A percentile compares a stretch with the other conserved stretches of the same genome.
phyloP scores from a whole-genome alignment of 2,888 invertebrate genomes.

The Xestia xanthographa region DNA sequence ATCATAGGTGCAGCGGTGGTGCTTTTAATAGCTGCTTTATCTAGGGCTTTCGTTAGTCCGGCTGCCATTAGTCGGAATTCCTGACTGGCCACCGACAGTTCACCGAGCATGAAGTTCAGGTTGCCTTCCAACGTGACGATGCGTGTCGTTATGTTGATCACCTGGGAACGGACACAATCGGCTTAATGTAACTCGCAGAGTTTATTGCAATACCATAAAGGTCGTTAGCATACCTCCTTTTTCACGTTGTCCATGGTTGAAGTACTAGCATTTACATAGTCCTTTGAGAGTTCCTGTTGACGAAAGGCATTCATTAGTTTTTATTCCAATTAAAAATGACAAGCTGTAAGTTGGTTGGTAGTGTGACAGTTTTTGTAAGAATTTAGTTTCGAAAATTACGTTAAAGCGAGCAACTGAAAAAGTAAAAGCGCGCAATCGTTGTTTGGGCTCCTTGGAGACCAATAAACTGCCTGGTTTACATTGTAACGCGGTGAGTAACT shows the following conservation, averaged over 20 bases:
- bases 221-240: conserved; percentile 90
- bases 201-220: conserved; percentile 25
- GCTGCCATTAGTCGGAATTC: conserved; percentile 96
- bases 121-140: conserved; percentile 95
- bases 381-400: conserved; percentile 6
- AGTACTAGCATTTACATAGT: conserved; percentile 95
- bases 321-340: conserved; percentile 38
- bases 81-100: conserved; percentile 94
- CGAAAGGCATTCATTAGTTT: conserved; percentile 38
- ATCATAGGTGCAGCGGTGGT: conserved; percentile 88
- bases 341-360: conserved; percentile 18
- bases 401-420: conserved; percentile 5
- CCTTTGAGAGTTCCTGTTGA: conserved; percentile 93
- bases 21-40: conserved; percentile 92
- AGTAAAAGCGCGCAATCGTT: neutral
- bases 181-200: conserved; percentile 46
- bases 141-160: conserved; percentile 93
- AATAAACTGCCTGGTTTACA: conserved; percentile 30
- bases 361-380: conserved; percentile 8
- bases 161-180: conserved; percentile 83
- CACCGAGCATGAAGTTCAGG: conserved; percentile 95
- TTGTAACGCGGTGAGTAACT: conserved; percentile 9
- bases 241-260: conserved; percentile 94
- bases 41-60: conserved; percentile 93
- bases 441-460: conserved; percentile 33